Evolutionary conservation across 2,888 invertebrate species (phyloP), one percentile per base, ranked within the genome.

Genomic region (Drosophila monieri): DNA sequence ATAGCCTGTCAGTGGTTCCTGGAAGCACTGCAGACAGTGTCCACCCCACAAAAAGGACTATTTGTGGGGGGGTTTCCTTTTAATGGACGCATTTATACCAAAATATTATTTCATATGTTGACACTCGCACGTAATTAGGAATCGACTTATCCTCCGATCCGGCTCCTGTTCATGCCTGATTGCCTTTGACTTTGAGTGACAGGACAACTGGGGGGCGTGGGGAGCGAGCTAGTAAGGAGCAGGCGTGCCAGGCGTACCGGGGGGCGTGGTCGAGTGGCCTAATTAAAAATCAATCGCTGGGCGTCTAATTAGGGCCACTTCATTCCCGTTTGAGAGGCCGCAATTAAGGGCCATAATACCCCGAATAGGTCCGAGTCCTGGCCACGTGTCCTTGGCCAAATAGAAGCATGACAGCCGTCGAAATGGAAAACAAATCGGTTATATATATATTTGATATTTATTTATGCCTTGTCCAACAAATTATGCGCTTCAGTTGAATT

Each of bases 101-200:
- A 71, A 84, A 84, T 86, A 85, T 88, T 88, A 88, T 85, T 88
- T 88, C 87, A 88, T 80, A 80, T 88, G 87, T 81, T 81, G 88
- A 81, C 88, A 85, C 87, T 88, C 85, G 85, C 84, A 84, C 74
- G 84, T 84, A 87, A 88, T 88, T 88, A 85, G 80, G 65, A 71
- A 53, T 62, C 62, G 64, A 53, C 65, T 46, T 37, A 18, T 37
- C 37, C 47, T 44, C 46, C 69, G 15, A 54, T 58, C 15, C 9
- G 57, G 46, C 54, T 57, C 53, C 15, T 60, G 37, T 61, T 59
- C 55, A 70, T n/a, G 77, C 64, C 65, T 85, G 79, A 80, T 85
- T 85, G 85, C 64, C 43, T 52, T 56, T 18, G 68, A 68, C 68
- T 70, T 76, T 78, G 68, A 60, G 68, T 68, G 73, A 73, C 55